Conservation (phyloP, 2,113 vertebrate genomes). For the Eleginops maclovinus region DNA sequence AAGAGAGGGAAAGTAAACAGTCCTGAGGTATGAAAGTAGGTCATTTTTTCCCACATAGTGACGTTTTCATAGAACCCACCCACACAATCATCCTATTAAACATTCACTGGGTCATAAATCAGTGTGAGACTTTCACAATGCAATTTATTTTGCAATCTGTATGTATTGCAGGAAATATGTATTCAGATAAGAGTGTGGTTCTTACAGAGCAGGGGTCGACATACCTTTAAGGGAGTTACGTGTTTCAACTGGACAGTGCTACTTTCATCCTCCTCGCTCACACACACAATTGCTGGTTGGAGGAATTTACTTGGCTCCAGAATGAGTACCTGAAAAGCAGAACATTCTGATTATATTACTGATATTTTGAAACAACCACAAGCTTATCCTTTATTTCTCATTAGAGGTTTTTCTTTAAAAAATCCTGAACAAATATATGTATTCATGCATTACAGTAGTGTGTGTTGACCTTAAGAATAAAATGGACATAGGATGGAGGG, state of each 20-base stretch:
- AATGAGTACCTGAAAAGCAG: constrained; percentile 86
- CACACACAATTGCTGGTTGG: constrained; percentile 83
- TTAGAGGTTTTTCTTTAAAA: too few relatives aligned
- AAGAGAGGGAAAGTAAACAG: neutral
- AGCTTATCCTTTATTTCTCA: too few relatives aligned
- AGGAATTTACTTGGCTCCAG: constrained; percentile 89
- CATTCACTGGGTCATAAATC: neutral
- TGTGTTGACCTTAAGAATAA: neutral
- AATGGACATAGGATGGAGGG: neutral
- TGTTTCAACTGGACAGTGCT: constrained; percentile 84
- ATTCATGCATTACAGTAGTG: neutral
- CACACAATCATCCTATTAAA: constrained; percentile 18
- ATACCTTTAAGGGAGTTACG: constrained; percentile 84
- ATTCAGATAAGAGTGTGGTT: neutral
- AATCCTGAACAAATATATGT: too few relatives aligned
- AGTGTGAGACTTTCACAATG: neutral
- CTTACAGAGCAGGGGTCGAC: neutral
- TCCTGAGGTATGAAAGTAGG: neutral
- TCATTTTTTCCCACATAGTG: neutral
- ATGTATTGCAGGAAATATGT: neutral
- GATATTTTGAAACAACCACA: neutral
- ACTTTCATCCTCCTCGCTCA: constrained; percentile 79
- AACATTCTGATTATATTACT: neutral
- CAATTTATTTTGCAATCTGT: neutral
- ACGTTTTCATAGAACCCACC: neutral